These are phyloP conservation scores for Nothura maculosa DNA, from an alignment of 2,797 vertebrate genomes.

Conservation along the genomic window DNA sequence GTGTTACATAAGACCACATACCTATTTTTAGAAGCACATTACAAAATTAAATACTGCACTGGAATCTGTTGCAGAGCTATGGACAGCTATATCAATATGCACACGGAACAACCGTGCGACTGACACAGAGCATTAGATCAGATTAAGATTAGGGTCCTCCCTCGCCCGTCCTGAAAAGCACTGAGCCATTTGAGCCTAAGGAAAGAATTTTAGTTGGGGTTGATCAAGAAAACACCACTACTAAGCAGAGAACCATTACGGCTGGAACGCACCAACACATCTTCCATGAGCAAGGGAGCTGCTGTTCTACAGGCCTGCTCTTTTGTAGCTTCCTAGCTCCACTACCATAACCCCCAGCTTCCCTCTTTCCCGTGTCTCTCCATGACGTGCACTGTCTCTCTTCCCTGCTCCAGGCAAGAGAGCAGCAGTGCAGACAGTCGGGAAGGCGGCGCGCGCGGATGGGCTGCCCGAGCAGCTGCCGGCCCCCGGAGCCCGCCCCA, in stretches of 20 bases:
- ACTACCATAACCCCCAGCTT: neutral
- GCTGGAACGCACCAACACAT: neutral
- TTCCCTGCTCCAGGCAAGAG: neutral
- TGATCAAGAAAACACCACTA: neutral
- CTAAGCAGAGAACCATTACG: neutral
- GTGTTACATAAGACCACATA: slow-evolving; percentile 55
- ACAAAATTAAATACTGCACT: slow-evolving; percentile 66
- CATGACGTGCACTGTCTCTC: neutral
- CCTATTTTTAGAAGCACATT: slow-evolving; percentile 69
- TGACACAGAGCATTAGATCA: neutral
- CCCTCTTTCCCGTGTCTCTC: neutral
- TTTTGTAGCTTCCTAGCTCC: neutral
- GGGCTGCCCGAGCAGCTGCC: neutral
- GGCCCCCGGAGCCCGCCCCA: neutral
- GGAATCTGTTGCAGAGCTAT: slow-evolving; percentile 56
- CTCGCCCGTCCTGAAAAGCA: neutral
- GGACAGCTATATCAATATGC: slow-evolving; percentile 35
- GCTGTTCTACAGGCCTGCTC: neutral
- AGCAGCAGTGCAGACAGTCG: neutral
- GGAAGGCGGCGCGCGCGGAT: neutral
- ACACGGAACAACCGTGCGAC: slow-evolving; percentile 2
- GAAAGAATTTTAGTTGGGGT: neutral
- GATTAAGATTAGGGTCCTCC: neutral
- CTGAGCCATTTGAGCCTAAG: neutral
- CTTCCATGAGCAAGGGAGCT: neutral